These are phyloP conservation scores for Xiphophorus maculatus DNA, from an alignment of 2,113 vertebrate genomes.

Conservation along the genomic window DNA sequence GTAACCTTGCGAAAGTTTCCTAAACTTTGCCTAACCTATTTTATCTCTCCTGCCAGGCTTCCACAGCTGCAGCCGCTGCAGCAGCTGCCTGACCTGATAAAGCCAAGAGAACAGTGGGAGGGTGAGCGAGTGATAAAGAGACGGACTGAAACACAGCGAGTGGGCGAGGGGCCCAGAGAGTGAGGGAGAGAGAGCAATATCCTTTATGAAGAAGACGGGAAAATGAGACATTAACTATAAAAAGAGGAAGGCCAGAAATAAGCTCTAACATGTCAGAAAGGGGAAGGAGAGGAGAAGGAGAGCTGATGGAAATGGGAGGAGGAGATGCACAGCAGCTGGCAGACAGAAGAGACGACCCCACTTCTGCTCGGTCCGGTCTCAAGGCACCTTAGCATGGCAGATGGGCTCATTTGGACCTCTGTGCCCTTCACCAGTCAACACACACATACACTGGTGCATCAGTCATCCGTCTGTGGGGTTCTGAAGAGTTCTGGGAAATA, in stretches of 20 bases:
- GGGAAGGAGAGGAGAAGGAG: slow-evolving; percentile 14
- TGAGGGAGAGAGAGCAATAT: neutral
- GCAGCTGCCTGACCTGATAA: slow-evolving; percentile 60
- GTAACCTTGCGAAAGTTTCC: slow-evolving; percentile 16
- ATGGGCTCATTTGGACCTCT: slow-evolving; percentile 55
- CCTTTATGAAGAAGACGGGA: slow-evolving; percentile 4
- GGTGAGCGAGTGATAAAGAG: slow-evolving; percentile 35
- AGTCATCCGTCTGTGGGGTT: neutral
- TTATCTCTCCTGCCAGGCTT: slow-evolving; percentile 50
- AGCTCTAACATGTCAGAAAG: slow-evolving; percentile 17
- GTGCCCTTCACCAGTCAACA: slow-evolving; percentile 50
- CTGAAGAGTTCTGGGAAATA: neutral
- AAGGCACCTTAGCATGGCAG: slow-evolving; percentile 56
- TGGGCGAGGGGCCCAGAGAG: slow-evolving; percentile 7
- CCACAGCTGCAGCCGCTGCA: slow-evolving; percentile 20
- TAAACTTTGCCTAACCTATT: slow-evolving; percentile 44
- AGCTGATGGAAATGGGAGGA: slow-evolving; percentile 38
- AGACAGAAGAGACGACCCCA: slow-evolving; percentile 31
- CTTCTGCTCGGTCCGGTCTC: slow-evolving; percentile 46
- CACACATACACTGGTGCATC: neutral
- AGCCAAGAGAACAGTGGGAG: slow-evolving; percentile 44
- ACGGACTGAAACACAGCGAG: slow-evolving; percentile 33
- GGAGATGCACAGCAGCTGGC: slow-evolving; percentile 59
- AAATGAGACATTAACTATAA: slow-evolving; percentile 46
- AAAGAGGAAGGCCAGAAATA: slow-evolving; percentile 28